A percentile compares a stretch with the other conserved stretches of the same genome.
Conservation (phyloP, 2,888 invertebrate species). For the Plagodis pulveraria region DNA sequence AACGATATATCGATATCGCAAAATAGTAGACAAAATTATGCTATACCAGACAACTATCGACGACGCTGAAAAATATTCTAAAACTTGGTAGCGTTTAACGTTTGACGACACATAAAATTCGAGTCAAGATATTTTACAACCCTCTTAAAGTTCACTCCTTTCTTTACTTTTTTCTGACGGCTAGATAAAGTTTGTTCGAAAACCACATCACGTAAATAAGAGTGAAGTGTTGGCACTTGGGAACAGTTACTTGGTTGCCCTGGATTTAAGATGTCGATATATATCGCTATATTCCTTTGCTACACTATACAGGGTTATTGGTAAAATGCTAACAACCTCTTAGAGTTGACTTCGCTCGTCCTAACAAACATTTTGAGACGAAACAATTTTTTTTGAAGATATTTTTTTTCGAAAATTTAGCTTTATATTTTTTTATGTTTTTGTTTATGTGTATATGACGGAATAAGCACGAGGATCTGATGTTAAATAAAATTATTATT, state of each 20-base stretch:
- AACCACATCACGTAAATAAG: slow-evolving; percentile 64
- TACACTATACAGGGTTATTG: too few relatives aligned
- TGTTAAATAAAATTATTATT: too few relatives aligned
- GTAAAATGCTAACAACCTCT: too few relatives aligned
- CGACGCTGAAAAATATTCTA: slow-evolving; percentile 24
- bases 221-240: slow-evolving; percentile 65
- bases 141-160: slow-evolving; percentile 20
- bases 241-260: slow-evolving; percentile 56
- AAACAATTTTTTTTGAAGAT: too few relatives aligned
- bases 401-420: too few relatives aligned
- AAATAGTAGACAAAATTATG: too few relatives aligned
- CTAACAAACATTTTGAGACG: too few relatives aligned
- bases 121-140: slow-evolving; percentile 36
- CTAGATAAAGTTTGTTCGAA: slow-evolving; percentile 40
- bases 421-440: too few relatives aligned
- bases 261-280: slow-evolving; percentile 55
- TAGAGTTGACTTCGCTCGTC: too few relatives aligned
- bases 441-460: too few relatives aligned
- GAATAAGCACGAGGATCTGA: too few relatives aligned
- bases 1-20: too few relatives aligned
- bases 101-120: slow-evolving; percentile 41
- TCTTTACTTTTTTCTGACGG: slow-evolving; percentile 14
- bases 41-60: slow-evolving; percentile 5
- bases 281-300: slow-evolving; percentile 40
- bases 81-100: slow-evolving; percentile 19